Evolutionary conservation across 2,113 vertebrate species (phyloP), one percentile per base, ranked within the genome.

Genomic region (Brachyhypopomus gauderio): DNA sequence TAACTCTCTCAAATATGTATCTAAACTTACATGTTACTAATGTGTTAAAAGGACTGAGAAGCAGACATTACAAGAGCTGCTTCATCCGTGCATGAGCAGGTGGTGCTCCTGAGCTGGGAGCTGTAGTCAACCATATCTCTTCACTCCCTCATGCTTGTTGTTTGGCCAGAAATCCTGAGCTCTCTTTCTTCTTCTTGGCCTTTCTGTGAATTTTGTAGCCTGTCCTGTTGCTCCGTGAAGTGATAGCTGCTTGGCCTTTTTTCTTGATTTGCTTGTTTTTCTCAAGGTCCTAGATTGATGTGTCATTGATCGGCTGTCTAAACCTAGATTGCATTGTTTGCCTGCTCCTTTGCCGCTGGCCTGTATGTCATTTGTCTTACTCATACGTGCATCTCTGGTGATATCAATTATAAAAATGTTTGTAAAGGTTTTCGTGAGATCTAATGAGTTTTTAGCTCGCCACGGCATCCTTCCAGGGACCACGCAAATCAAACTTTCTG

Each of bases 401-500:
- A 48, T 73, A 30, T 75, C 3, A 36, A 27, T 25, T 71, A 23
- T 52, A 11, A 62, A 41, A 23, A 45, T 67, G 41, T 78, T 72
- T 60, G 66, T 30, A 66, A 14, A 72, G 9, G 52, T 64, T 84
- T 34, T 23, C 58, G 19, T 80, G 23, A 70, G 16, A 69, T 56
- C 9, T 66, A 70, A 69, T 78, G 52, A 9, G 48, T 19, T 71
- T 60, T n/a, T 41, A 27, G 30, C 20, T 36, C n/a, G 66, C 19
- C 3, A 14, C 8, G 19, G 64, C 30, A 36, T 20, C 19, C 66
- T 67, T 12, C 23, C 66, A 41, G 66, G 20, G 66, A 22, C 36
- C 38, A 72, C 27, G 38, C 58, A 58, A 77, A 79, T 81, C 64
- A 72, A 48, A 79, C 30, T 38, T 52, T 48, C 11, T 72, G 80